Percentiles rank a stretch among this genome's conserved stretches.
Evolutionary conservation across 2,113 vertebrate genomes (phyloP).

Genomic region (Callopanchax toddi): DNA sequence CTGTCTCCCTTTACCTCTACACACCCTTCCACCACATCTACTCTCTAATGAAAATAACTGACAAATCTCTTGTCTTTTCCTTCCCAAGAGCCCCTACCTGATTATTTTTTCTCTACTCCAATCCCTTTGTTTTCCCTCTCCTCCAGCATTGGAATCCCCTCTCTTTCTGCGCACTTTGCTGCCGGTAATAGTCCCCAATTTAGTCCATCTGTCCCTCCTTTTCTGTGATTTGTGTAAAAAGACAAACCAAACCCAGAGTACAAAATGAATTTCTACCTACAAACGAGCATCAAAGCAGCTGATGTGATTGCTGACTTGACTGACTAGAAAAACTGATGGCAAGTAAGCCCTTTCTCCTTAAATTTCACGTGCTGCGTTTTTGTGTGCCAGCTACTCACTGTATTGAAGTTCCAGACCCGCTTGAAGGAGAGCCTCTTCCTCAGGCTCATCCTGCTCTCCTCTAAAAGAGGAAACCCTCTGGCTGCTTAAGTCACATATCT

Average conservation of each 20-base stretch:
- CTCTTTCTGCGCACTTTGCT: background rate
- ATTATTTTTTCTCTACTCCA: slow-evolving; percentile 1
- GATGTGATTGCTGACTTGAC: background rate
- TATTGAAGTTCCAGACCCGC: slow-evolving; percentile 80
- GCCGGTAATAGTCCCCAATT: background rate
- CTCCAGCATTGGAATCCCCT: background rate
- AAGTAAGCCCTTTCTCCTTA: background rate
- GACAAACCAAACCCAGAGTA: background rate
- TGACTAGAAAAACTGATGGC: background rate
- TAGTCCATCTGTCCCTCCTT: slow-evolving; percentile 5
- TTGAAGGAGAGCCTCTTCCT: slow-evolving; percentile 85
- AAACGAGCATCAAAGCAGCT: background rate
- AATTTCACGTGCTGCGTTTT: background rate
- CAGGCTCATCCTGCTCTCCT: slow-evolving; percentile 79
- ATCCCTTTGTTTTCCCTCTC: background rate
- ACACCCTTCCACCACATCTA: background rate
- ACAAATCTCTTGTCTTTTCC: background rate
- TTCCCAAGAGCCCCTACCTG: background rate
- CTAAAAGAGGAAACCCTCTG: slow-evolving; percentile 52
- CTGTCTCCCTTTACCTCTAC: slow-evolving; percentile 32
- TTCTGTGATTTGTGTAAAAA: background rate
- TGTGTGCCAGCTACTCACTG: slow-evolving; percentile 70
- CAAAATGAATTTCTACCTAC: background rate
- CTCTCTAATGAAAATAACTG: slow-evolving; percentile 1
- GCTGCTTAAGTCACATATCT: slow-evolving; percentile 63